Base-by-base conservation (phyloP, 2,113 vertebrate species). In the Melanerpes aurifrons region DNA sequence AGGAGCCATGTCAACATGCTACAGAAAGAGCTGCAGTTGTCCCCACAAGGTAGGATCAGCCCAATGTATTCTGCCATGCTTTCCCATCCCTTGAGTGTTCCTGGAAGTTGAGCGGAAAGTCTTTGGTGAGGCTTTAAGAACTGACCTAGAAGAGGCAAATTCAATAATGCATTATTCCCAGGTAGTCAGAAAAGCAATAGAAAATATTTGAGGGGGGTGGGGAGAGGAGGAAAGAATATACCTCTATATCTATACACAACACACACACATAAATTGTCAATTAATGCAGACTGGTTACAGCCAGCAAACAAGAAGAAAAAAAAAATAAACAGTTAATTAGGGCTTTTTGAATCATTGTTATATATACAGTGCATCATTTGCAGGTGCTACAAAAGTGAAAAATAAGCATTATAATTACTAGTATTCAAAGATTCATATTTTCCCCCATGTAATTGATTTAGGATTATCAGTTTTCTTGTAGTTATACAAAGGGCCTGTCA, bases 331-430 rank as follows among this genome's bases (percentile, higher is more conserved):
- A 97, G 98, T 98, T 98, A 98, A 98, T 98, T 98, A 97, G 96
- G 96, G 97, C 96, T 97, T 97, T 98, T 98, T 95, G 97, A 98
- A 96, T 97, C 96, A 98, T 98, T 98, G 97, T 98, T 97, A 98
- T 95, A 98, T 96, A 98, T 97, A 97, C 97, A 85, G 96, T 91
- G 64, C 96, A 97, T 97, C 97, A 96, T 98, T 97, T 98, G 98
- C 99, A 99, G 99, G 99, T 99, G 99, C 98, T 99, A 98, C 98
- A 98, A 98, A 98, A 98, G 98, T 99, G 98, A 99, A 99, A 99
- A 99, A 99, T 99, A 99, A 98, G 99, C 98, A 98, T 98, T 99
- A 99, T 99, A 99, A 99, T 99, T 99, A 99, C 98, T 98, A 98
- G 98, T 98, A 99, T 99, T 99, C 99, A 99, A 99, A 99, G 99